Conservation (phyloP, 1,140 invertebrate genomes). For the Neelides sp. region DNA sequence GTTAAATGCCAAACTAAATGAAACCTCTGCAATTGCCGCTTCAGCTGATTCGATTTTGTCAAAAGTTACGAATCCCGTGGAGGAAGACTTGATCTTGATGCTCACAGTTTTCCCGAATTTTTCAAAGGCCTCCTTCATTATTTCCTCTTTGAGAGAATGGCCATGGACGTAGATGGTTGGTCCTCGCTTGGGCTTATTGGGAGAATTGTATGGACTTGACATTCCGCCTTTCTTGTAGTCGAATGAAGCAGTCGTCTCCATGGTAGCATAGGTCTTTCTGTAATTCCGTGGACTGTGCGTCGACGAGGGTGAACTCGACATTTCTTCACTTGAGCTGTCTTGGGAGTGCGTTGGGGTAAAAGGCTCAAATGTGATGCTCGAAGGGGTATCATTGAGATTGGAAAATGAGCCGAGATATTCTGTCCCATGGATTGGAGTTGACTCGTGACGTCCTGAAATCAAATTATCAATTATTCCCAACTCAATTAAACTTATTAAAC, state of each 20-base stretch:
- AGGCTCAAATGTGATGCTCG: constrained; percentile 6
- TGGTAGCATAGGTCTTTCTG: constrained; percentile 29
- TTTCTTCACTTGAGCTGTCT: constrained; percentile 57
- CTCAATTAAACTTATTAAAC: too few relatives aligned
- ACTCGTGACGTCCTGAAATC: too few relatives aligned
- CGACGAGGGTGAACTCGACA: constrained; percentile 81
- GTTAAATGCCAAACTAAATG: constrained; percentile 11
- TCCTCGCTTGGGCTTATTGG: constrained; percentile 38
- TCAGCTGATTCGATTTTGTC: constrained; percentile 75
- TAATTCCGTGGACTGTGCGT: constrained; percentile 58
- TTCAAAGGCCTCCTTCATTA: constrained; percentile 11
- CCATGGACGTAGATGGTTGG: constrained; percentile 22
- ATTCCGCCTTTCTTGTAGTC: not conserved
- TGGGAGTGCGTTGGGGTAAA: constrained; percentile 37
- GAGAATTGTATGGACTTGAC: constrained; percentile 17
- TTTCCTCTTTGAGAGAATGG: constrained; percentile 11
- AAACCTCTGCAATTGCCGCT: constrained; percentile 65
- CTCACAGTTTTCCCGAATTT: constrained; percentile 21
- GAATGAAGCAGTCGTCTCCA: not conserved
- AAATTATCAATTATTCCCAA: too few relatives aligned
- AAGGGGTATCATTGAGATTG: too few relatives aligned
- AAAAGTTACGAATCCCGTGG: constrained; percentile 80
- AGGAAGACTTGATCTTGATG: constrained; percentile 33
- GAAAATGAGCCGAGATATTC: too few relatives aligned
- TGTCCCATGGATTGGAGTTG: too few relatives aligned